phyloP scores from a whole-genome alignment of 2,888 invertebrate species.

The Eremobia ochroleuca region DNA sequence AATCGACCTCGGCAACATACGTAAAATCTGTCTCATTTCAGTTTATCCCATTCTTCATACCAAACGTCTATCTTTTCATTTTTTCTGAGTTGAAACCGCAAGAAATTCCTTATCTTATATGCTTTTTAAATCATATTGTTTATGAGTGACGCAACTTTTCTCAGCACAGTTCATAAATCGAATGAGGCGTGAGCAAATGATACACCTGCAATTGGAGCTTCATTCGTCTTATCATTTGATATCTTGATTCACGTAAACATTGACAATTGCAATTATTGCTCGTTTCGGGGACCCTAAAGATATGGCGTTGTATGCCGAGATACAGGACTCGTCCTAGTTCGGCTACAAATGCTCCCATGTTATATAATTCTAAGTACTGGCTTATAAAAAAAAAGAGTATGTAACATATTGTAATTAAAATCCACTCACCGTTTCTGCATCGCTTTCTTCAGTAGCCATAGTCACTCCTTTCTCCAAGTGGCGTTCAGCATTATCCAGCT shows the following conservation, averaged over 20 bases:
- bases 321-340: not conserved
- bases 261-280: not conserved
- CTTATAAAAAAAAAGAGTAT: not conserved
- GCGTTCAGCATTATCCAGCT: slow-evolving; percentile 82
- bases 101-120: too few relatives aligned
- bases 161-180: too few relatives aligned
- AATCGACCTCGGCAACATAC: too few relatives aligned
- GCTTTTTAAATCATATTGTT: too few relatives aligned
- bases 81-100: too few relatives aligned
- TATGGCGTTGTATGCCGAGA: not conserved
- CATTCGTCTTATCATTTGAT: not conserved
- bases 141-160: too few relatives aligned
- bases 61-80: too few relatives aligned
- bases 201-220: not conserved
- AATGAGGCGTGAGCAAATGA: too few relatives aligned
- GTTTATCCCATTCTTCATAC: too few relatives aligned
- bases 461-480: slow-evolving; percentile 82
- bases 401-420: not conserved
- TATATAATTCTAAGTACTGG: not conserved
- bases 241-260: not conserved
- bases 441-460: slow-evolving; percentile 87
- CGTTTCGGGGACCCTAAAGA: not conserved
- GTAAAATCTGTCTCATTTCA: too few relatives aligned
- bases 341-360: not conserved
- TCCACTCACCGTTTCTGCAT: slow-evolving; percentile 85